Evolutionary conservation across 1,140 invertebrate genomes (phyloP).

Genomic region (Zophobas morio): DNA sequence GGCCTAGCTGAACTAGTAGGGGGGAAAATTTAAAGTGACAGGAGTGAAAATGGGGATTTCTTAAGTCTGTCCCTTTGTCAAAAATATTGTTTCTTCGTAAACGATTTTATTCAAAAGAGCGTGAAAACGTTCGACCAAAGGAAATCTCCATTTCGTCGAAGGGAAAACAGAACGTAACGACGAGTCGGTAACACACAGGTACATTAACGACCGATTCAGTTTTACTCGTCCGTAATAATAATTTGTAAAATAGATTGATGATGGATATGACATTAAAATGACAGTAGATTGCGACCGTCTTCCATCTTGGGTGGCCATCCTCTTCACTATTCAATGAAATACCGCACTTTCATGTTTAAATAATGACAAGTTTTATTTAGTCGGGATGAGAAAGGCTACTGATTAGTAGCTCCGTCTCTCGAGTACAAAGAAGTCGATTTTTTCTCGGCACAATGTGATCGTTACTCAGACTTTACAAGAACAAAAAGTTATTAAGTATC

Average conservation of each 20-base stretch:
- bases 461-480: slow-evolving; percentile 12
- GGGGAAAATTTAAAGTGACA: slow-evolving; percentile 48
- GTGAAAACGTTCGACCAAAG: slow-evolving; percentile 2
- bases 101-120: neutral
- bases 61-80: slow-evolving; percentile 39
- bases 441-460: slow-evolving; percentile 30
- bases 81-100: slow-evolving; percentile 13
- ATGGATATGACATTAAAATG: slow-evolving; percentile 51
- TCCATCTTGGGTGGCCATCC: slow-evolving; percentile 46
- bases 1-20: slow-evolving; percentile 43
- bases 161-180: slow-evolving; percentile 8
- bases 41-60: slow-evolving; percentile 43
- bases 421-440: slow-evolving; percentile 34
- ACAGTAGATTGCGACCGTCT: slow-evolving; percentile 49
- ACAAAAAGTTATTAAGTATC: slow-evolving; percentile 14
- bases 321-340: slow-evolving; percentile 39
- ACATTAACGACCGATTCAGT: slow-evolving; percentile 42
- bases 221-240: slow-evolving; percentile 44
- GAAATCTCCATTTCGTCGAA: neutral
- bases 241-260: slow-evolving; percentile 47
- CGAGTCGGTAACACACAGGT: slow-evolving; percentile 21
- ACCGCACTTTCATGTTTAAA: slow-evolving; percentile 48
- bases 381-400: slow-evolving; percentile 39
- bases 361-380: slow-evolving; percentile 45
- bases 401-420: slow-evolving; percentile 40